phyloP scores from a whole-genome alignment of 2,113 vertebrate genomes.

The Cochlearius cochlearius region DNA sequence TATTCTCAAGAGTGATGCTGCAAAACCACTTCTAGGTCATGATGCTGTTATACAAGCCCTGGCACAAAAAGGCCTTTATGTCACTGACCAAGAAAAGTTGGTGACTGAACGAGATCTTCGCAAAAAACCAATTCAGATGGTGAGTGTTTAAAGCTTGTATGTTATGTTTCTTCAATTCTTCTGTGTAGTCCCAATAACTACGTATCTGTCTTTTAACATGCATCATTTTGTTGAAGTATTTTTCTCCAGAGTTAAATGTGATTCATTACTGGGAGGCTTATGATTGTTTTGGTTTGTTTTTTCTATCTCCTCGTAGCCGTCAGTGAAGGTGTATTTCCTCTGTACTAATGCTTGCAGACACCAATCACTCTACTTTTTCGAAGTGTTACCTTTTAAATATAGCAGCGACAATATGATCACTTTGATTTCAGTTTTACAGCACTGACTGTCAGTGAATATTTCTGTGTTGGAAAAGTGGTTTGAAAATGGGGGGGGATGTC shows the following conservation, averaged over 20 bases:
- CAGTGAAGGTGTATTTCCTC: neutral
- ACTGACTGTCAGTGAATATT: neutral
- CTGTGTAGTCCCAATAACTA: neutral
- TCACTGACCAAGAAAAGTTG: constrained; percentile 92
- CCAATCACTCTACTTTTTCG: neutral
- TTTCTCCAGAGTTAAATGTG: neutral
- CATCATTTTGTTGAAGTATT: neutral
- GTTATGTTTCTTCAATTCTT: neutral
- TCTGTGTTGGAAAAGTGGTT: neutral
- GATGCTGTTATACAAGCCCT: constrained; percentile 94
- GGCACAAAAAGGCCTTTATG: constrained; percentile 93
- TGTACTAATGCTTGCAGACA: neutral
- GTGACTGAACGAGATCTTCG: constrained; percentile 93
- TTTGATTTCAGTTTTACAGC: neutral
- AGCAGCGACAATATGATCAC: neutral
- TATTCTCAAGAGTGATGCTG: constrained; percentile 88
- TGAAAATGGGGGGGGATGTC: neutral
- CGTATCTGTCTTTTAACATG: neutral
- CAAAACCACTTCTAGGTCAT: constrained; percentile 90
- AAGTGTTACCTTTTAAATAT: neutral
- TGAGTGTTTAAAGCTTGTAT: constrained; percentile 67
- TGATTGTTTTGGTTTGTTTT: neutral
- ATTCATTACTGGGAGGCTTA: neutral
- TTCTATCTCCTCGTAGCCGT: neutral
- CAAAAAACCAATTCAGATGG: constrained; percentile 95